phyloP scores from a whole-genome alignment of 1,140 invertebrate species.

The Melitaea cinxia region DNA sequence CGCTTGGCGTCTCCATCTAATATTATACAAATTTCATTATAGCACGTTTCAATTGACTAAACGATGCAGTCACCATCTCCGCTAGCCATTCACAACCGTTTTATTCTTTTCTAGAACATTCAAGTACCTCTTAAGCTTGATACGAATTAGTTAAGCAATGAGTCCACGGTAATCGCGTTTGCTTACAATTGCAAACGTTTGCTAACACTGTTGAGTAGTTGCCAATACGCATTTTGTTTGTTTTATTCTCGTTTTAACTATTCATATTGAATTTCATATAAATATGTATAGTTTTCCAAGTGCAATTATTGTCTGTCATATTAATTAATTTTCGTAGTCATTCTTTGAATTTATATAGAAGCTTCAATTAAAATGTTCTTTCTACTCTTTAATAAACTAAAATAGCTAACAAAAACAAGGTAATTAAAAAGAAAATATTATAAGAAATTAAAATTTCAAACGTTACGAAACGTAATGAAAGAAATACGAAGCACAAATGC shows the following conservation, averaged over 20 bases:
- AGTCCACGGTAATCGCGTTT: constrained; percentile 58
- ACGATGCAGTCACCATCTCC: constrained; percentile 38
- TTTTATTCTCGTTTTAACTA: constrained; percentile 56
- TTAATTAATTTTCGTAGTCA: constrained; percentile 25
- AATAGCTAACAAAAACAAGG: neutral
- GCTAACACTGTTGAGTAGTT: constrained; percentile 56
- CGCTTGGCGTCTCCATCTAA: constrained; percentile 42
- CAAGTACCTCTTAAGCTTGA: constrained; percentile 57
- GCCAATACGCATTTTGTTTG: constrained; percentile 58
- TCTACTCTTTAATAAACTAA: neutral
- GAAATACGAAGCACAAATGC: neutral
- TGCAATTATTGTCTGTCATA: constrained; percentile 33
- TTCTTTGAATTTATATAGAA: constrained; percentile 5
- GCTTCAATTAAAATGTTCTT: too few species aligned
- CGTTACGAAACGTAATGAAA: neutral
- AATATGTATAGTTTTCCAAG: neutral
- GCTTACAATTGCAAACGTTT: constrained; percentile 69
- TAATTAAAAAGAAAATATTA: neutral
- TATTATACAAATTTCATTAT: constrained; percentile 69
- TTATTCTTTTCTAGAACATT: constrained; percentile 53
- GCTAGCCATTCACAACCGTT: constrained; percentile 45
- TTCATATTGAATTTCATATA: constrained; percentile 4
- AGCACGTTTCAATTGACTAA: constrained; percentile 58
- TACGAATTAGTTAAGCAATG: constrained; percentile 71
- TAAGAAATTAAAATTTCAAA: neutral